These are phyloP conservation scores for Charaxes varanes DNA, from an alignment of 1,140 invertebrate species.

Conservation along the genomic window DNA sequence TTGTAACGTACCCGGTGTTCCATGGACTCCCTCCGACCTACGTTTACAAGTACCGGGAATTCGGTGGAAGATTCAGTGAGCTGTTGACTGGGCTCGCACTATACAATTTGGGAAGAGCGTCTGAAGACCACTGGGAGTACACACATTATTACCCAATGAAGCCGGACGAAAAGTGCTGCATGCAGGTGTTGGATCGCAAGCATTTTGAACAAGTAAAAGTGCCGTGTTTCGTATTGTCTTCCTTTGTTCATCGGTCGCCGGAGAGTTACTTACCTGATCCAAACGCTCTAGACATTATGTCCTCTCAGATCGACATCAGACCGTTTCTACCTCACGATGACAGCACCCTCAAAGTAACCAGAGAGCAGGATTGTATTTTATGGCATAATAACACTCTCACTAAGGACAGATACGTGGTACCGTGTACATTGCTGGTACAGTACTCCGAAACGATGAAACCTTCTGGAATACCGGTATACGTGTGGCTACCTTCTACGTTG, in stretches of 20 bases:
- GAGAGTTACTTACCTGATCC: slow-evolving; percentile 25
- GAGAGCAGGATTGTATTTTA: slow-evolving; percentile 48
- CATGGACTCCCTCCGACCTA: slow-evolving; percentile 48
- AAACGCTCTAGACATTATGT: slow-evolving; percentile 40
- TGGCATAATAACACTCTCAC: slow-evolving; percentile 49
- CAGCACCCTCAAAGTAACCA: slow-evolving; percentile 32
- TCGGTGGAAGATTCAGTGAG: slow-evolving; percentile 38
- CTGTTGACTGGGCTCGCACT: slow-evolving; percentile 50
- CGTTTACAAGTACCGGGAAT: slow-evolving; percentile 53
- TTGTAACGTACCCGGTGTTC: slow-evolving; percentile 49
- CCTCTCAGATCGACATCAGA: slow-evolving; percentile 43
- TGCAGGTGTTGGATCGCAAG: slow-evolving; percentile 44
- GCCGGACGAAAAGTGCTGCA: slow-evolving; percentile 44
- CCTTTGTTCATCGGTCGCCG: slow-evolving; percentile 37
- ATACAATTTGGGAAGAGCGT: slow-evolving; percentile 52
- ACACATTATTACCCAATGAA: slow-evolving; percentile 31
- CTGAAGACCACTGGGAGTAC: slow-evolving; percentile 33
- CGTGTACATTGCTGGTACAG: slow-evolving; percentile 49
- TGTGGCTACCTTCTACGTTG: no score
- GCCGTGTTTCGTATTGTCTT: slow-evolving; percentile 54
- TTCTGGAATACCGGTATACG: slow-evolving; percentile 49
- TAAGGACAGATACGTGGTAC: slow-evolving; percentile 38
- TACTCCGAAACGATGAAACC: slow-evolving; percentile 59
- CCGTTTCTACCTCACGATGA: slow-evolving; percentile 35
- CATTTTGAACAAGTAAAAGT: slow-evolving; percentile 47